Evolutionary conservation across 2,888 invertebrate genomes (phyloP).

Genomic region (Hydrotaea diabolus): DNA sequence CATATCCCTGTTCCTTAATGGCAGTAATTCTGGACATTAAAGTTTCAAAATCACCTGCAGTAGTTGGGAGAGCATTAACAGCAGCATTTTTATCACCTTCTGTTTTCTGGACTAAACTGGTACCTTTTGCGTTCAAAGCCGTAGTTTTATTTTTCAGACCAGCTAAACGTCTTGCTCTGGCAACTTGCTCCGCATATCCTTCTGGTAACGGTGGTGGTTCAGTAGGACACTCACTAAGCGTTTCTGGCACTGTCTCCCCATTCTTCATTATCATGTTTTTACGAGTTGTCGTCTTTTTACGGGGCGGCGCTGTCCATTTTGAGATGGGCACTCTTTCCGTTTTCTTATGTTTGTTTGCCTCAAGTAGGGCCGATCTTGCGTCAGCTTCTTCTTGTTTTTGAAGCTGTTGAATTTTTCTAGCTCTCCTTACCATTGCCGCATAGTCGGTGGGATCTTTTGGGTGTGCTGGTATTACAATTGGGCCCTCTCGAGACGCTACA

Average conservation of each 20-base stretch:
- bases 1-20: slow-evolving; percentile 24
- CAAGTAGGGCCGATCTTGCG: background rate
- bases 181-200: slow-evolving; percentile 33
- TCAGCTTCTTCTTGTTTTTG: slow-evolving; percentile 22
- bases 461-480: slow-evolving; percentile 37
- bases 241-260: background rate
- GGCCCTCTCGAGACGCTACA: slow-evolving; percentile 34
- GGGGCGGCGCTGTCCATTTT: slow-evolving; percentile 35
- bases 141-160: slow-evolving; percentile 47
- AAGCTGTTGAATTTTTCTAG: slow-evolving; percentile 51
- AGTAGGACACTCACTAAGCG: background rate
- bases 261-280: slow-evolving; percentile 17
- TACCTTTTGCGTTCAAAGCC: slow-evolving; percentile 27
- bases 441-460: slow-evolving; percentile 47
- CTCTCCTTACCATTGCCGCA: slow-evolving; percentile 44
- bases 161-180: slow-evolving; percentile 46
- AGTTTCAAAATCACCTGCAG: slow-evolving; percentile 26
- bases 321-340: slow-evolving; percentile 51
- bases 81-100: background rate
- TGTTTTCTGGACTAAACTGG: background rate
- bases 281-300: slow-evolving; percentile 25
- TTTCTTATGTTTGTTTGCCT: slow-evolving; percentile 37
- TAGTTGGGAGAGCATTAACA: background rate
- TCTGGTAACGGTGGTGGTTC: slow-evolving; percentile 33
- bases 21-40: slow-evolving; percentile 32